phyloP scores from a whole-genome alignment of 2,113 vertebrate species.

The Sardina pilchardus region DNA sequence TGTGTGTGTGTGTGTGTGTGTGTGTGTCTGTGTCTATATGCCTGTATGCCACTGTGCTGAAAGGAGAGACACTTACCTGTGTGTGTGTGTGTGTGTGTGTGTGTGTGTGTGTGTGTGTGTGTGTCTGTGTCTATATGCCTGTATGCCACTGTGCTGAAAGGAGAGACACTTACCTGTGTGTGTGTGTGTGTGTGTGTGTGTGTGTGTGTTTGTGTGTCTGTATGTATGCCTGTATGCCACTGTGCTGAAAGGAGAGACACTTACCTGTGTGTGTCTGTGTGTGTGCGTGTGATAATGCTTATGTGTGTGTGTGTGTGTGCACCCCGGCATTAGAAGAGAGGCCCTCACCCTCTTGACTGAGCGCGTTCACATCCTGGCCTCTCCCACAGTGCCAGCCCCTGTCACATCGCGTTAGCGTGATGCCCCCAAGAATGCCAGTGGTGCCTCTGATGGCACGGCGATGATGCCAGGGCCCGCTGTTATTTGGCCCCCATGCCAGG shows the following conservation, averaged over 20 bases:
- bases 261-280: slow-evolving; percentile 10
- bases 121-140: background rate
- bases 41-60: no score
- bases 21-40: no score
- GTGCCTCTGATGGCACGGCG: slow-evolving; percentile 64
- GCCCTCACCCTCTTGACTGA: slow-evolving; percentile 38
- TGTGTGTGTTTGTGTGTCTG: no score
- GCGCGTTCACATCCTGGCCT: slow-evolving; percentile 41
- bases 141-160: slow-evolving; percentile 14
- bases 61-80: no score
- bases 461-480: slow-evolving; percentile 42
- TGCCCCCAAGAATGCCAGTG: slow-evolving; percentile 54
- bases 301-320: background rate
- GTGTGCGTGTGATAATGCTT: no score
- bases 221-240: background rate
- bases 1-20: background rate
- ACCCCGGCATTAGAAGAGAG: slow-evolving; percentile 35
- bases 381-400: slow-evolving; percentile 55
- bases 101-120: background rate
- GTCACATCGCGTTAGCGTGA: slow-evolving; percentile 64
- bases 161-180: slow-evolving; percentile 43
- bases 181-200: background rate
- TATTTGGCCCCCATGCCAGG: slow-evolving; percentile 63
- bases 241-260: slow-evolving; percentile 44
- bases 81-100: background rate